Conservation (phyloP, 2,113 vertebrate genomes). For the Empidonax traillii region DNA sequence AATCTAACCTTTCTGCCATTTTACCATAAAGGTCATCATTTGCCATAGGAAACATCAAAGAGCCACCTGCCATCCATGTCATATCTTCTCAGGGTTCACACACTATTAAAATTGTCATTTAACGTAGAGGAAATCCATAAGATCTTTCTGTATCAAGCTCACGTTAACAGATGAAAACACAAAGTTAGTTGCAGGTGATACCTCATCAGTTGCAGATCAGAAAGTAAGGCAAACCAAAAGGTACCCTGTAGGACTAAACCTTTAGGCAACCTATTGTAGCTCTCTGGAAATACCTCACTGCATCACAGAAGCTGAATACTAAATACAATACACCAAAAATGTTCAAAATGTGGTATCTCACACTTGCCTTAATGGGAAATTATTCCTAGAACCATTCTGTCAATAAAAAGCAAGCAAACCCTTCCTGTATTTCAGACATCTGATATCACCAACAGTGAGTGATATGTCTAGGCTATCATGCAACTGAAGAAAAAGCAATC, state of each 20-base stretch:
- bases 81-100: background rate
- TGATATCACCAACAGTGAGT: background rate
- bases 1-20: background rate
- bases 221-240: background rate
- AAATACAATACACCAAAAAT: background rate
- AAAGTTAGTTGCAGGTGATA: background rate
- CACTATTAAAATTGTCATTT: background rate
- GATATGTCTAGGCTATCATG: accelerated
- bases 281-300: background rate
- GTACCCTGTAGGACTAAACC: background rate
- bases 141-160: background rate
- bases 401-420: background rate
- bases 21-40: background rate
- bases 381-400: background rate
- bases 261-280: background rate
- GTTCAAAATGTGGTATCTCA: background rate
- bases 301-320: background rate
- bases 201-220: background rate
- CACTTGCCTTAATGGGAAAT: background rate
- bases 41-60: background rate
- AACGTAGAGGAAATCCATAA: background rate
- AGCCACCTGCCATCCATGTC: too few relatives aligned
- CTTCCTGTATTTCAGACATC: background rate
- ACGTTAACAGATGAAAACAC: background rate
- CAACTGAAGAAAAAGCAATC: background rate